Percentiles rank a stretch among this genome's conserved stretches.
These are phyloP conservation scores for Melinopterus prodromus DNA, from an alignment of 2,888 invertebrate species.

Conservation along the genomic window DNA sequence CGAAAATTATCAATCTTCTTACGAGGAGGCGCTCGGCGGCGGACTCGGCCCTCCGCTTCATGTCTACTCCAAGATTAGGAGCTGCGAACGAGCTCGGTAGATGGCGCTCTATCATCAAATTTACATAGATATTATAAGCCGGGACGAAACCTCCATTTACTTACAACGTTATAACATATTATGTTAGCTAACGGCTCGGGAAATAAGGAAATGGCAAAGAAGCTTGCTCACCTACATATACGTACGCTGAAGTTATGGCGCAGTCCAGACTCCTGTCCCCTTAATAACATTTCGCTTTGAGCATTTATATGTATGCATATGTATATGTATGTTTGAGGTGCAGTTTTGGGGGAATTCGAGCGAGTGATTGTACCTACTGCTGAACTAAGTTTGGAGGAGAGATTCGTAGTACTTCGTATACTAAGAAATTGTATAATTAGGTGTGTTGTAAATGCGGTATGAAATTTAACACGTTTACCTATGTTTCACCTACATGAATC, in stretches of 20 bases:
- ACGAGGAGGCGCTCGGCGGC: slow-evolving; percentile 24
- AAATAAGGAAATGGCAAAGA: slow-evolving; percentile 34
- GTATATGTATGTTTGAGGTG: too few species aligned
- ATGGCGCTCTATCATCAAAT: slow-evolving; percentile 38
- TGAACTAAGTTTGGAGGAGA: too few species aligned
- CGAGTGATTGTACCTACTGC: too few species aligned
- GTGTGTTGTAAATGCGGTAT: too few species aligned
- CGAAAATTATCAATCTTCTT: slow-evolving; percentile 46
- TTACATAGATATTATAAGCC: slow-evolving; percentile 39
- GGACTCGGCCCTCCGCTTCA: slow-evolving; percentile 40
- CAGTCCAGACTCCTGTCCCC: neutral
- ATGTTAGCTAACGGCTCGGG: slow-evolving; percentile 30
- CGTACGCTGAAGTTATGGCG: neutral
- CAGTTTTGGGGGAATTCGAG: too few species aligned
- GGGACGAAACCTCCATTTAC: slow-evolving; percentile 36
- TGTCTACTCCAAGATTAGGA: slow-evolving; percentile 38
- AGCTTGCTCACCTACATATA: slow-evolving; percentile 16
- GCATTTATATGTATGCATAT: too few species aligned
- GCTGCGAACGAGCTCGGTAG: slow-evolving; percentile 34
- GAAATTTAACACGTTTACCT: too few species aligned
- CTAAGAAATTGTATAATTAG: too few species aligned
- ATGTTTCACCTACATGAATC: too few species aligned
- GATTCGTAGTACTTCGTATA: too few species aligned
- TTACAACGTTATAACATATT: slow-evolving; percentile 35
- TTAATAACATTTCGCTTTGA: neutral